Evolutionary conservation across 2,888 invertebrate genomes (phyloP).

Genomic region (Pyrrhosoma nymphula): DNA sequence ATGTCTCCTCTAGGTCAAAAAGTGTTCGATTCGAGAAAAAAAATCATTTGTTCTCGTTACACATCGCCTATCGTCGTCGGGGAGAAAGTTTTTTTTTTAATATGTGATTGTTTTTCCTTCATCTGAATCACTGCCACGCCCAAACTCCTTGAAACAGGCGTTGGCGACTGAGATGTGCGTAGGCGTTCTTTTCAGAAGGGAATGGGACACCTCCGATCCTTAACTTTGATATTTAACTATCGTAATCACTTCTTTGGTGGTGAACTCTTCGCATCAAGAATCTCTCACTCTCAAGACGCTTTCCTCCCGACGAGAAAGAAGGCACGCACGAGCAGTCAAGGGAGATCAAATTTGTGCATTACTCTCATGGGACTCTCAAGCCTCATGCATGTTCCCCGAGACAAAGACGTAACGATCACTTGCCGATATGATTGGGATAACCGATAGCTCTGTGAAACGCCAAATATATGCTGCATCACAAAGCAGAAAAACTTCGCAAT

Average conservation of each 20-base stretch:
- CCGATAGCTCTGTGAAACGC: neutral
- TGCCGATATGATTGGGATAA: neutral
- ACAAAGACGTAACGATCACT: neutral
- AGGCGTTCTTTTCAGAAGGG: neutral
- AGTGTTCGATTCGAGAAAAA: no score
- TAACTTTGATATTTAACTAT: neutral
- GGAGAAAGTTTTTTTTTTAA: neutral
- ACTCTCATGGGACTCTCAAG: neutral
- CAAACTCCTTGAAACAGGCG: neutral
- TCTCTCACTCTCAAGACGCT: neutral
- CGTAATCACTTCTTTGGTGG: neutral
- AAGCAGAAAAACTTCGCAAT: neutral
- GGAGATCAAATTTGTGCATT: neutral
- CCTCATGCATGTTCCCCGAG: neutral
- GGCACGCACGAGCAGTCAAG: neutral
- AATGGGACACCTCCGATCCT: neutral
- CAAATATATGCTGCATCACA: neutral
- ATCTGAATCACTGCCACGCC: neutral
- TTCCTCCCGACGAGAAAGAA: neutral
- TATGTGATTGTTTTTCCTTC: neutral
- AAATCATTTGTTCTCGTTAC: no score
- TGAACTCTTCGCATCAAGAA: neutral
- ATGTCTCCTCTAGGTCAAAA: no score
- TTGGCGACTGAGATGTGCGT: neutral
- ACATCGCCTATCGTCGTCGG: no score